Conservation (phyloP, 2,113 vertebrate genomes). For the Lutjanus erythropterus region DNA sequence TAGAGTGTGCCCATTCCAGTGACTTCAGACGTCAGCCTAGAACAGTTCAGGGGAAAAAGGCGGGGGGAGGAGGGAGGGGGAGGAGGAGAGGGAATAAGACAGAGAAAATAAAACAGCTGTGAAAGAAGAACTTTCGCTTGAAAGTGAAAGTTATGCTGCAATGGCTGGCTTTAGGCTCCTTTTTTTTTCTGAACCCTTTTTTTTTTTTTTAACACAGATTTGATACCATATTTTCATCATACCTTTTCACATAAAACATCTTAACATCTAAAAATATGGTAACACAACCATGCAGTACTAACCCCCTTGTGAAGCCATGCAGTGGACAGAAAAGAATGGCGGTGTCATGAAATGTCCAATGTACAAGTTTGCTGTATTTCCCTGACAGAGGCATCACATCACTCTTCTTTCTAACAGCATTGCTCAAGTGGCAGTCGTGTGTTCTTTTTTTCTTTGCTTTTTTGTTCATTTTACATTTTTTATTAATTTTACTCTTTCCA, state of each 20-base stretch:
- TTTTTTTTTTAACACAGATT: constrained; percentile 33
- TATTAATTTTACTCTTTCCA: constrained; percentile 63
- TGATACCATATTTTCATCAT: constrained; percentile 23
- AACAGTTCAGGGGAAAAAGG: constrained; percentile 82
- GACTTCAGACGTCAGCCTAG: constrained; percentile 98
- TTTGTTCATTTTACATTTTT: constrained; percentile 55
- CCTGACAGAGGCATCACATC: constrained; percentile 69
- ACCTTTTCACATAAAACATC: constrained; percentile 6
- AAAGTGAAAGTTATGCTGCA: constrained; percentile 58
- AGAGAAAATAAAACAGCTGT: constrained; percentile 83
- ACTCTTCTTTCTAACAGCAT: constrained; percentile 68
- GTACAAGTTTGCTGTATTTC: not conserved
- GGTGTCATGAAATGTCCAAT: constrained; percentile 24
- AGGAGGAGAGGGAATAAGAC: constrained; percentile 59
- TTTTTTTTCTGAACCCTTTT: constrained; percentile 4
- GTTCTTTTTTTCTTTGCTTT: constrained; percentile 41
- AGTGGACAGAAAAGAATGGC: constrained; percentile 16
- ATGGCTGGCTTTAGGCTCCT: constrained; percentile 10
- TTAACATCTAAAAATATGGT: constrained; percentile 31
- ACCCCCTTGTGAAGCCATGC: constrained; percentile 50
- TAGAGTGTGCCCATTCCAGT: constrained; percentile 97
- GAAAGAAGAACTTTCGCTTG: constrained; percentile 72
- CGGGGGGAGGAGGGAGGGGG: not conserved
- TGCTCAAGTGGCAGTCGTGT: constrained; percentile 55
- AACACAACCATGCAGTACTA: constrained; percentile 42